These are phyloP conservation scores for Atherix ibis DNA, from an alignment of 2,888 invertebrate species.

Conservation along the genomic window DNA sequence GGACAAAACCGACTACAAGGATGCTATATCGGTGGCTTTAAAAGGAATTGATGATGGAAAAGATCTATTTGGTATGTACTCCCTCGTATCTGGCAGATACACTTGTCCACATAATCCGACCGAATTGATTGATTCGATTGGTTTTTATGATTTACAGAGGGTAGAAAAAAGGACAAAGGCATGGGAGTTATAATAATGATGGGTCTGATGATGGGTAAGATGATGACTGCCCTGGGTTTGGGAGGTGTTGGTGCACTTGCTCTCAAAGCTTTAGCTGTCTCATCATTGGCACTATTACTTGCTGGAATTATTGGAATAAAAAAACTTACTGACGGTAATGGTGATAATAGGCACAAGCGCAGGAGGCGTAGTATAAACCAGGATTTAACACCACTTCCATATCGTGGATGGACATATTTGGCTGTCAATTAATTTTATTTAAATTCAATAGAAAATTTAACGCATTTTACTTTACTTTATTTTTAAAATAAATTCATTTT, in stretches of 20 bases:
- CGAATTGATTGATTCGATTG: too few species aligned
- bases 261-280: constrained; percentile 58
- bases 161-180: constrained; percentile 43
- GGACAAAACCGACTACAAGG: constrained; percentile 46
- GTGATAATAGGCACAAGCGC: constrained; percentile 22
- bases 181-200: constrained; percentile 42
- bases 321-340: constrained; percentile 43
- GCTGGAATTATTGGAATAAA: constrained; percentile 61
- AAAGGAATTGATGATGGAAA: constrained; percentile 10
- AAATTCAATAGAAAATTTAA: not conserved
- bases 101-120: too few species aligned
- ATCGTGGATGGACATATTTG: constrained; percentile 36
- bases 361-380: constrained; percentile 17
- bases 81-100: not conserved
- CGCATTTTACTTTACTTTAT: too few species aligned
- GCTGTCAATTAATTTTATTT: constrained; percentile 4
- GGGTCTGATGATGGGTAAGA: constrained; percentile 63
- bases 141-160: too few species aligned
- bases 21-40: constrained; percentile 34
- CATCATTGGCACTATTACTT: constrained; percentile 57
- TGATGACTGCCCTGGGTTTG: constrained; percentile 56
- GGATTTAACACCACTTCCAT: constrained; percentile 33
- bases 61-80: constrained; percentile 9
- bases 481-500: too few species aligned
- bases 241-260: constrained; percentile 60